Evolutionary conservation across 2,113 vertebrate genomes (phyloP).

Genomic region (Cardinalis cardinalis): DNA sequence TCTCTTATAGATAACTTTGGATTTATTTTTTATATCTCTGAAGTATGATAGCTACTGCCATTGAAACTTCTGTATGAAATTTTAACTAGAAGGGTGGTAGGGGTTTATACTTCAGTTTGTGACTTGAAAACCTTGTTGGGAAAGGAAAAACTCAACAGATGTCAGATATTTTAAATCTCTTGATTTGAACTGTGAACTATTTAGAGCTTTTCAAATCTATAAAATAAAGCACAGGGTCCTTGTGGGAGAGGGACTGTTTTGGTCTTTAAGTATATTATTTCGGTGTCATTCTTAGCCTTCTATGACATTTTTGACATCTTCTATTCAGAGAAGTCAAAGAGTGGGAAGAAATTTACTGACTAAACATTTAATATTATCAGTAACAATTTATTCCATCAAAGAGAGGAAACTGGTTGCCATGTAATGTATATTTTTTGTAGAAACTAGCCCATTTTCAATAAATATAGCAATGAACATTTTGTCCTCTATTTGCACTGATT

Average conservation of each 20-base stretch:
- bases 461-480: background rate
- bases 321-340: background rate
- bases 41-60: accelerated
- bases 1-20: background rate
- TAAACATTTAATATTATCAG: background rate
- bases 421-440: background rate
- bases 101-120: background rate
- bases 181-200: background rate
- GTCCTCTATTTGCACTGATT: background rate
- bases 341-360: background rate
- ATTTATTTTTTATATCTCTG: background rate
- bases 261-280: background rate
- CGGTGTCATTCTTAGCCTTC: background rate
- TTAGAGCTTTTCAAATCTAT: background rate
- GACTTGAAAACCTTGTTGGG: background rate
- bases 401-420: background rate
- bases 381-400: background rate
- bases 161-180: background rate
- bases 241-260: accelerated
- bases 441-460: background rate
- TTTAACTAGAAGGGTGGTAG: background rate
- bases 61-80: background rate
- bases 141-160: background rate
- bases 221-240: background rate
- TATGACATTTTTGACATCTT: background rate